Percentiles rank a stretch among this genome's conserved stretches.
Evolutionary conservation across 37 sponge, comb jelly and placozoan genomes (phyloP).

Genomic region (Cliona cf. orientalis): DNA sequence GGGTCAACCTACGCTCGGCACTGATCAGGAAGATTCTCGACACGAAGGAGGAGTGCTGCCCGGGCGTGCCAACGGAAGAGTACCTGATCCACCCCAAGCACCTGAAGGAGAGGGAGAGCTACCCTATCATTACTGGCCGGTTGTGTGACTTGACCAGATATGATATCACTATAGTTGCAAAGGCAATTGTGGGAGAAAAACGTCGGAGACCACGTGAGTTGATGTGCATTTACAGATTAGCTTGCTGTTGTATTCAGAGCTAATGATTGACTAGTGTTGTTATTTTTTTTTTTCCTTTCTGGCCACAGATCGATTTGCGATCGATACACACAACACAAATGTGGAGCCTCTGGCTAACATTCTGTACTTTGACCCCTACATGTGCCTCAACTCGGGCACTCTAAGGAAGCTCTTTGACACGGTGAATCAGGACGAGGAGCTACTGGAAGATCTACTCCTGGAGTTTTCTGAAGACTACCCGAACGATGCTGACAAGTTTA

Average conservation of each 20-base stretch:
- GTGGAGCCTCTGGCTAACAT: not conserved
- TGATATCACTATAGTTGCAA: not conserved
- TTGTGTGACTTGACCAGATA: slow-evolving; percentile 1
- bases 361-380: not conserved
- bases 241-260: not conserved
- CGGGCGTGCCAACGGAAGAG: not conserved
- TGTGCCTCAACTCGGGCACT: not conserved
- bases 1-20: slow-evolving; percentile 30
- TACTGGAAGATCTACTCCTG: not conserved
- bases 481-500: not conserved
- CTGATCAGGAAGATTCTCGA: slow-evolving; percentile 45
- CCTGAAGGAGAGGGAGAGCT: slow-evolving; percentile 6
- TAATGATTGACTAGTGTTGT: not conserved
- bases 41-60: slow-evolving; percentile 13
- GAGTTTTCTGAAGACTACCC: not conserved
- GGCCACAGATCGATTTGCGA: not conserved
- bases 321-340: not conserved
- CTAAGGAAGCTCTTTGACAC: not conserved
- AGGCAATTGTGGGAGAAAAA: too few species aligned
- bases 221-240: not conserved
- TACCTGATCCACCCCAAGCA: slow-evolving; percentile 24
- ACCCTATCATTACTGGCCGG: slow-evolving; percentile 17
- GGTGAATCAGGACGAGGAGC: not conserved
- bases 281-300: not conserved
- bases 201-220: slow-evolving; percentile 34